Percentiles rank a stretch among this genome's conserved stretches.
These are phyloP conservation scores for Cavia porcellus DNA, from an alignment of 2,113 vertebrate genomes.

Conservation along the genomic window DNA sequence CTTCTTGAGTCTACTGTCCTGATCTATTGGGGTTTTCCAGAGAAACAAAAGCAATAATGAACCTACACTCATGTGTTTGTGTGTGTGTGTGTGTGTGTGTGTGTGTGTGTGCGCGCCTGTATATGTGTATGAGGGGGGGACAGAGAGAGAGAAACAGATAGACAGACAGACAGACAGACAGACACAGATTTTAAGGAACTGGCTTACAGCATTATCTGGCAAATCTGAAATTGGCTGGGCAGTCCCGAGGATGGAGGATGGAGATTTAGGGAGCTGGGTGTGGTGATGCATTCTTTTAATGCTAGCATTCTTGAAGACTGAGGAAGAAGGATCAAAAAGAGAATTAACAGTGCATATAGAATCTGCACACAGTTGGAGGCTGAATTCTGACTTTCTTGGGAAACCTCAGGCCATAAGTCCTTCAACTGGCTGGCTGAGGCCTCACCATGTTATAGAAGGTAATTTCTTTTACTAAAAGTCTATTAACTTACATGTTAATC, in stretches of 20 bases:
- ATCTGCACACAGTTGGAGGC: background rate
- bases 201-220: background rate
- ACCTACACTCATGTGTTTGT: background rate
- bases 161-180: no score
- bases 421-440: background rate
- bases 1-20: background rate
- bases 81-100: background rate
- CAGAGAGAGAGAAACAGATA: no score
- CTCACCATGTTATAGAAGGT: background rate
- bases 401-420: background rate
- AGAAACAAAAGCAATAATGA: background rate
- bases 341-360: background rate
- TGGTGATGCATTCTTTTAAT: background rate
- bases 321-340: background rate
- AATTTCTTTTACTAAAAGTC: slow-evolving; percentile 22
- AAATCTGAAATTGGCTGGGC: background rate
- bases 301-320: background rate
- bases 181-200: background rate
- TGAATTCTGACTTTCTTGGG: background rate
- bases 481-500: background rate
- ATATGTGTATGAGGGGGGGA: background rate
- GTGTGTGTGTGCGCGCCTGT: no score
- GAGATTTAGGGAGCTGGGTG: background rate
- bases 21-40: background rate
- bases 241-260: background rate